Evolutionary conservation across 92 coral and sea anemone genomes (phyloP), one percentile per base, ranked within the genome.

Genomic region (Parazoanthus swiftii): DNA sequence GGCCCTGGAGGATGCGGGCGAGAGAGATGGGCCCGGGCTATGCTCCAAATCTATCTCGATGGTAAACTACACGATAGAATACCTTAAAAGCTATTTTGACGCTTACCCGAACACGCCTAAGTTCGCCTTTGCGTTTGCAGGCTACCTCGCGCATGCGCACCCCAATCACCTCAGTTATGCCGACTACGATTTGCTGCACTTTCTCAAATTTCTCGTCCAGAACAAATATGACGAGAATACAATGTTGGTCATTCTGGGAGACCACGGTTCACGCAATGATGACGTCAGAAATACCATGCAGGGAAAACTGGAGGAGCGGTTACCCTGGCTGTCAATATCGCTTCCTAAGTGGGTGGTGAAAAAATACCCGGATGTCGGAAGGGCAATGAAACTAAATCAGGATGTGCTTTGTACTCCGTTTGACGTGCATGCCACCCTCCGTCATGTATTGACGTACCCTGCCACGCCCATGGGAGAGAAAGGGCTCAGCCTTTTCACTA

Each of bases 251-350:
- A n/a, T 94, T 36, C 91, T 96, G 67, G 96, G 98, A 3, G 98
- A 96, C 89, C 98, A 96, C 91, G 98, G 98, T 16, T 96, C 98
- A 67, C 90, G 98, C 44, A 95, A 94, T 79, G 95, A 91, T 75
- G 96, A 96, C 81, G 91, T 92, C 90, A 92, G 98, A 67, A 90
- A 85, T 70, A 94, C 98, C 11, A 90, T 96, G 92, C 98, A 96
- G 74, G 98, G 98, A 0, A 95, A 96, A 63, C 89, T 96, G 78
- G 98, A 96, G 89, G 98, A 96, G 90, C 91, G 98, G 88, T 88
- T 96, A 90, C 98, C 98, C 13, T 96, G 98, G 95, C 89, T 96
- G 35, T 96, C 98, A 5, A 78, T 96, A 71, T 89, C 98, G 46
- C 88, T 94, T 67, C 98, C 98, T 56, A 89, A 86, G 67, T 92